Conservation (phyloP, 2,113 vertebrate genomes). For the Pimephales promelas region DNA sequence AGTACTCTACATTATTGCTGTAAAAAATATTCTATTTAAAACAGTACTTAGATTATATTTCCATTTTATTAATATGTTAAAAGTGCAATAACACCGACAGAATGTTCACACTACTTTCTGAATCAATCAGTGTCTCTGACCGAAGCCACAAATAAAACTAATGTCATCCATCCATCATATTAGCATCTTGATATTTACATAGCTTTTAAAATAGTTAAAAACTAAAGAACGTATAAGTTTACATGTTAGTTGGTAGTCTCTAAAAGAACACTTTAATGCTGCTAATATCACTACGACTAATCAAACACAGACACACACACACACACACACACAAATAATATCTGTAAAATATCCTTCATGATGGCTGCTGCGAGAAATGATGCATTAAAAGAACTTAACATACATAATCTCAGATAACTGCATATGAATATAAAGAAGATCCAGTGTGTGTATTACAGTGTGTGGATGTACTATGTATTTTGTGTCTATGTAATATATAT, state of each 20-base stretch:
- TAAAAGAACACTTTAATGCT: not conserved
- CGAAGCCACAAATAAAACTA: not conserved
- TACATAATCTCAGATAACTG: not conserved
- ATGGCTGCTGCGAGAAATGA: not conserved
- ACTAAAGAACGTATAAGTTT: not conserved
- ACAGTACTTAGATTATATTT: too few species aligned
- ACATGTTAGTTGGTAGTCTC: not conserved
- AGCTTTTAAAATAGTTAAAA: not conserved
- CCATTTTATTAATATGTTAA: too few species aligned
- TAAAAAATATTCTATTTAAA: too few species aligned
- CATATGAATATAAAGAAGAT: not conserved
- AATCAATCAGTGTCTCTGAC: not conserved
- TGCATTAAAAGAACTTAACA: not conserved
- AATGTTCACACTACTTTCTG: not conserved
- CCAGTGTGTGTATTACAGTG: not conserved
- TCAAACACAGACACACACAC: not conserved
- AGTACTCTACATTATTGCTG: not conserved
- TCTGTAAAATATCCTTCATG: not conserved
- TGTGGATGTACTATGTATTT: not conserved
- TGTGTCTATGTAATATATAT: too few species aligned
- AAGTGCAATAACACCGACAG: too few species aligned
- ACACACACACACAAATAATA: not conserved
- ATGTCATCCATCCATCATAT: not conserved
- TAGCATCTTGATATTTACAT: not conserved
- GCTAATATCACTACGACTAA: not conserved